Percentiles rank a stretch among this genome's conserved stretches.
Evolutionary conservation across 1,140 invertebrate genomes (phyloP).

Genomic region (Ooceraea biroi): DNA sequence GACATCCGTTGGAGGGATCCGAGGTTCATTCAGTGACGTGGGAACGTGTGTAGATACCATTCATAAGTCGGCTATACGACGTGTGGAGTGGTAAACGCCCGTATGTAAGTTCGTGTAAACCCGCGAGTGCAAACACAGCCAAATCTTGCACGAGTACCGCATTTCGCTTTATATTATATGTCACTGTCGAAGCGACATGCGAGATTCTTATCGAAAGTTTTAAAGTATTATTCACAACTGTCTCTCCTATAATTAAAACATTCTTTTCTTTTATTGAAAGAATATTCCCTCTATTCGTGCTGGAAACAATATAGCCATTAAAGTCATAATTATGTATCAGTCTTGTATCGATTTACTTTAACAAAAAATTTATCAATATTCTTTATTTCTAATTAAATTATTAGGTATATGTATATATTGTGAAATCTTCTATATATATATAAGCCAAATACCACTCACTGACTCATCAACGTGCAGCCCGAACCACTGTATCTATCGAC

Average conservation of each 20-base stretch:
- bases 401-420: no score
- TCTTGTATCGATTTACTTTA: neutral
- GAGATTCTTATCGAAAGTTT: constrained; percentile 23
- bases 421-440: no score
- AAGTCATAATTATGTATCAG: neutral
- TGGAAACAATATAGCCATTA: neutral
- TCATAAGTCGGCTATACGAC: constrained; percentile 74
- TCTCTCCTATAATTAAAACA: no score
- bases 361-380: neutral
- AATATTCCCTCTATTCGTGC: neutral
- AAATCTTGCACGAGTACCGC: constrained; percentile 27
- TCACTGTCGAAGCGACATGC: constrained; percentile 53
- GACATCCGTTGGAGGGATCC: constrained; percentile 69
- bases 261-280: neutral
- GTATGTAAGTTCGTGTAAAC: constrained; percentile 43
- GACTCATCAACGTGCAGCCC: no score
- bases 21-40: constrained; percentile 79
- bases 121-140: constrained; percentile 47
- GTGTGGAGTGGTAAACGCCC: constrained; percentile 33
- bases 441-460: no score
- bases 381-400: no score
- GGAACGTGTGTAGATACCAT: constrained; percentile 78
- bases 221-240: constrained; percentile 56
- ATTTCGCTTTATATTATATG: constrained; percentile 30
- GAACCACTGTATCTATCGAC: no score